Conservation (phyloP, 2,113 vertebrate genomes). For the Zosterops lateralis region DNA sequence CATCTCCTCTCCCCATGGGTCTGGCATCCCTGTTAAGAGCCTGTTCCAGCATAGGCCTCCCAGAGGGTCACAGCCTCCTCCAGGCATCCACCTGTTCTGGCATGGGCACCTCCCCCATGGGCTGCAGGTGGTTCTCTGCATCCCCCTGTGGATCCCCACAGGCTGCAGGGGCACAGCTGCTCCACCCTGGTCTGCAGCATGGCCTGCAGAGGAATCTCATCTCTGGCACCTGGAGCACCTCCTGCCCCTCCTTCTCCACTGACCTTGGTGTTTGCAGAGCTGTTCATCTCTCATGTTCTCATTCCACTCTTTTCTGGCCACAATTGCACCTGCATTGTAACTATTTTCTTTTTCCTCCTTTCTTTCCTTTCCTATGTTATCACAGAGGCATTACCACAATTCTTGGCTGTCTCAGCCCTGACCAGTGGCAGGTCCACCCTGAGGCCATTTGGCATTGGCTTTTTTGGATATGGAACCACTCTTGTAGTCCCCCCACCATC, state of each 20-base stretch:
- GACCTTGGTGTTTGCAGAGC: not conserved
- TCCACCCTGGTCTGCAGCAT: accelerated
- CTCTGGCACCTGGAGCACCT: accelerated
- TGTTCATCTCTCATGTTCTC: not conserved
- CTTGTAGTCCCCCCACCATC: not conserved
- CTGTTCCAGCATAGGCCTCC: too few relatives aligned
- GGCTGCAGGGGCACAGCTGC: not conserved
- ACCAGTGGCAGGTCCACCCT: not conserved
- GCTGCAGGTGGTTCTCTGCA: too few relatives aligned
- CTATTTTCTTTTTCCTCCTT: not conserved
- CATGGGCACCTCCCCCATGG: accelerated
- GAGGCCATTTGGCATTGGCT: not conserved
- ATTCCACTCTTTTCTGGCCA: not conserved
- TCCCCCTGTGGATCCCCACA: accelerated
- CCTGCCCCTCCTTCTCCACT: not conserved
- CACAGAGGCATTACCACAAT: not conserved
- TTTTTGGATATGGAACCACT: not conserved
- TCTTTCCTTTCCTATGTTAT: not conserved
- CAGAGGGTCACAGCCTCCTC: not conserved
- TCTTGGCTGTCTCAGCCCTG: not conserved
- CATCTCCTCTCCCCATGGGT: not conserved
- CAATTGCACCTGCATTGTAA: not conserved
- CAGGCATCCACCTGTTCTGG: not conserved
- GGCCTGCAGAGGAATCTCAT: accelerated
- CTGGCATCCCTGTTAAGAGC: not conserved